Evolutionary conservation across 2,797 vertebrate species (phyloP).

Genomic region (Pogoniulus pusillus): DNA sequence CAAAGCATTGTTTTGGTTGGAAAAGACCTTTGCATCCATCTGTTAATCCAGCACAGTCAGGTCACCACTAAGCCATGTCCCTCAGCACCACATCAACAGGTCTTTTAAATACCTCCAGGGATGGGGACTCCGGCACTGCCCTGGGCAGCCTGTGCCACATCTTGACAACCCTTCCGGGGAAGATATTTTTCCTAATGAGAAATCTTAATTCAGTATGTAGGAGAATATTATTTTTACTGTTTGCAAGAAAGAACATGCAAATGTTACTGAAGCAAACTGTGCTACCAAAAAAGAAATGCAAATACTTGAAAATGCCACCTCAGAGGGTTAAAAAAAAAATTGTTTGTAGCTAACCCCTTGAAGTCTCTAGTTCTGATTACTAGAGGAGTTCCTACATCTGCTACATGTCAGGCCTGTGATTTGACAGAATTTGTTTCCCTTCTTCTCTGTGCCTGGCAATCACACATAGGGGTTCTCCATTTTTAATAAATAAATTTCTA

Average conservation of each 20-base stretch:
- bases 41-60: too few species aligned
- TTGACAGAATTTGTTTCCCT: neutral
- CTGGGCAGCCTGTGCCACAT: too few species aligned
- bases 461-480: neutral
- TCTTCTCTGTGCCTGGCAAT: neutral
- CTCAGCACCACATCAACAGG: too few species aligned
- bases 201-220: neutral
- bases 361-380: neutral
- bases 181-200: too few species aligned
- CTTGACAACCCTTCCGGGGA: too few species aligned
- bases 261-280: neutral
- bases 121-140: too few species aligned
- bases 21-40: too few species aligned
- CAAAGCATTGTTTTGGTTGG: too few species aligned
- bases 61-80: too few species aligned
- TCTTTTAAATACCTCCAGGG: too few species aligned
- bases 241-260: neutral
- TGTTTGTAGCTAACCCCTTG: neutral
- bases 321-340: neutral
- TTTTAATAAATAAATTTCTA: neutral
- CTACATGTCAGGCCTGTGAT: neutral
- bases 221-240: neutral
- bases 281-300: neutral
- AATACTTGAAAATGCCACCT: neutral
- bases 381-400: neutral